Base-by-base conservation (phyloP, 2,797 vertebrate species). In the Linurgus olivaceus region DNA sequence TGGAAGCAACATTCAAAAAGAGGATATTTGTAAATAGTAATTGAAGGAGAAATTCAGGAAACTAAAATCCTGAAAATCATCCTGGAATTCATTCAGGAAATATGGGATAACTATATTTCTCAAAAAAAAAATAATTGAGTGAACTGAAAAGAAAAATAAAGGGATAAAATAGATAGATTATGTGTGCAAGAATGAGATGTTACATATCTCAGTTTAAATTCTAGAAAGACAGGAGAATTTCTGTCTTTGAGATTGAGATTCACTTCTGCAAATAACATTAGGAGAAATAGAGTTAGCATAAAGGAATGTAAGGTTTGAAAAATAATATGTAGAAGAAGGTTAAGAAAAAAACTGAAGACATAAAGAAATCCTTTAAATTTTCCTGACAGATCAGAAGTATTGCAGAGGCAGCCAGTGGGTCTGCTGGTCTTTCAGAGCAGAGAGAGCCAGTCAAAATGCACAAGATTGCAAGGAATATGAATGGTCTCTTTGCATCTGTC, bases 401-500 rank as follows among this genome's bases (percentile, higher is more conserved):
- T 1, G 0, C 35, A 63, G 44, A 38, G 37, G 2, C 5, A 89
- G 7, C 17, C 55, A 47, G 13, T 73, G 35, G 23, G 10, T 84
- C 54, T 93, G 5, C 50, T 81, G 68, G 42, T 52, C 29, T n/a
- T 75, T 59, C 23, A 25, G 38, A 57, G 26, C 63, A 70, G 29
- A 83, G 90, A 93, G 28, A 87, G 82, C 2, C 26, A 10, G 16
- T 67, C 42, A 68, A 75, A 90, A 92, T 66, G n/a, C 38, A 51
- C 44, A 86, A 59, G n/a, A 59, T 45, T 67, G 13, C 11, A 35
- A 58, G 54, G 54, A 86, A 58, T 28, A 62, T 82, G 68, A 93
- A 93, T 62, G 66, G 15, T 29, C 17, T 86, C 51, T 94, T 94
- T 95, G 86, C 86, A 59, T 86, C 75, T 87, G 55, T 61, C 67